These are phyloP conservation scores for Amphipyra berbera DNA, from an alignment of 2,888 invertebrate species.

Conservation along the genomic window DNA sequence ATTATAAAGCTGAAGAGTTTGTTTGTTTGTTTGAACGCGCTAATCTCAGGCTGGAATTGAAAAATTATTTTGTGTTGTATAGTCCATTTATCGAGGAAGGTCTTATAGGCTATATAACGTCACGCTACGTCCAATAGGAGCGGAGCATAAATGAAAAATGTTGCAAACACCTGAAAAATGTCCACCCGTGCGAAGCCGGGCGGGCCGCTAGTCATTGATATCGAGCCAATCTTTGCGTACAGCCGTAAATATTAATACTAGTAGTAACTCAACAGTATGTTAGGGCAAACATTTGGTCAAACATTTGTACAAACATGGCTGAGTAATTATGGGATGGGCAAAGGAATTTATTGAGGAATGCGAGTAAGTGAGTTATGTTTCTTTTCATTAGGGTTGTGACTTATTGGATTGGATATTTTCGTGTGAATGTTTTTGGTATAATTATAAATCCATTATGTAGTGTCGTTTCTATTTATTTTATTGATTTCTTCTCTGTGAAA, in stretches of 20 bases:
- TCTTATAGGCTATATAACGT: no score
- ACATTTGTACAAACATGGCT: conserved; percentile 34
- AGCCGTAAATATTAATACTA: conserved; percentile 46
- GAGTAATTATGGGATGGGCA: conserved; percentile 31
- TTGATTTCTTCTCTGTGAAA: background rate
- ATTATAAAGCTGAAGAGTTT: no score
- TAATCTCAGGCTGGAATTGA: no score
- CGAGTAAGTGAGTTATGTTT: conserved; percentile 3
- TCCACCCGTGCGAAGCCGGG: no score
- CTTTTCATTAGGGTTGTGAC: background rate
- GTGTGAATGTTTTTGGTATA: background rate
- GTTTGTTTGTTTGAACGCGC: no score
- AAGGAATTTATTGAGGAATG: conserved; percentile 16
- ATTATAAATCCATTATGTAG: background rate
- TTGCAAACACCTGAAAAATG: no score
- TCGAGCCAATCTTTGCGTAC: conserved; percentile 39
- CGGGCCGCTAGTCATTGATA: no score
- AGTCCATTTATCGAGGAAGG: no score
- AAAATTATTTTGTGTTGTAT: no score
- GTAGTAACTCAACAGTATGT: conserved; percentile 24
- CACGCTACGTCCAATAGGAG: no score
- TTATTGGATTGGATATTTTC: background rate
- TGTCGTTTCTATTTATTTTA: background rate
- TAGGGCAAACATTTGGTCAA: conserved; percentile 25
- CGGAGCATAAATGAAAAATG: no score